These are phyloP conservation scores for Xerus rutilus DNA, from an alignment of 2,797 vertebrate genomes.

Conservation along the genomic window DNA sequence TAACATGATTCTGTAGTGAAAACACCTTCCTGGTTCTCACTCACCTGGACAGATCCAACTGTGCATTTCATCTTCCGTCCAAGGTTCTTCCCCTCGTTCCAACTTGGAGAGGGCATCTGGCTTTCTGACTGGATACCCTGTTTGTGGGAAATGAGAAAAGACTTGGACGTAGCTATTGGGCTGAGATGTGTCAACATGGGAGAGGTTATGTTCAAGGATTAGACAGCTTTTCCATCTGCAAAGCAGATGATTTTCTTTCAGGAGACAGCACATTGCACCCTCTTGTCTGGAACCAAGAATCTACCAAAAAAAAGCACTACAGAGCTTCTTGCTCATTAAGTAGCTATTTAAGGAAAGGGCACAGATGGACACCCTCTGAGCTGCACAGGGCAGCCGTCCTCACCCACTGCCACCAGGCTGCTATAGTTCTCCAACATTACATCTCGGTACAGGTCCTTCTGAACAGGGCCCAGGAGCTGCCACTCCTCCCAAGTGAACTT, in stretches of 20 bases:
- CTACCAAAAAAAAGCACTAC: not conserved
- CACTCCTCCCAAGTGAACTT: slow-evolving; percentile 73
- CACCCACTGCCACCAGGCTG: slow-evolving; percentile 61
- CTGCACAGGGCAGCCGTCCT: not conserved
- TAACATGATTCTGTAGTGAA: not conserved
- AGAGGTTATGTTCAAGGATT: not conserved
- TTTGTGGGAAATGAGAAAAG: not conserved
- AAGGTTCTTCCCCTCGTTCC: slow-evolving; percentile 24
- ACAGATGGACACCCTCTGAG: not conserved
- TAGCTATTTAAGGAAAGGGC: not conserved
- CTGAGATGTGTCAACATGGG: not conserved
- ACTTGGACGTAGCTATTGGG: not conserved
- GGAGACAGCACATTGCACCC: not conserved
- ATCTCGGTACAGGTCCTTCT: slow-evolving; percentile 67
- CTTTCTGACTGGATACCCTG: slow-evolving; percentile 53
- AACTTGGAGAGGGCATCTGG: not conserved
- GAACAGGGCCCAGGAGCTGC: slow-evolving; percentile 49
- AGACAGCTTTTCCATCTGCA: not conserved
- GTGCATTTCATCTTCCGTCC: not conserved
- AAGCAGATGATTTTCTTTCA: not conserved
- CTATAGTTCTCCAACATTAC: slow-evolving; percentile 74
- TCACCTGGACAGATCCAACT: not conserved
- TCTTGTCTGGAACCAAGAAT: not conserved
- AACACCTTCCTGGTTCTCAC: not conserved
- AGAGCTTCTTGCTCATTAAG: not conserved